Percentiles rank a stretch among this genome's conserved stretches.
These are phyloP conservation scores for Harpagifer antarcticus DNA, from an alignment of 2,797 vertebrate genomes.

Conservation along the genomic window DNA sequence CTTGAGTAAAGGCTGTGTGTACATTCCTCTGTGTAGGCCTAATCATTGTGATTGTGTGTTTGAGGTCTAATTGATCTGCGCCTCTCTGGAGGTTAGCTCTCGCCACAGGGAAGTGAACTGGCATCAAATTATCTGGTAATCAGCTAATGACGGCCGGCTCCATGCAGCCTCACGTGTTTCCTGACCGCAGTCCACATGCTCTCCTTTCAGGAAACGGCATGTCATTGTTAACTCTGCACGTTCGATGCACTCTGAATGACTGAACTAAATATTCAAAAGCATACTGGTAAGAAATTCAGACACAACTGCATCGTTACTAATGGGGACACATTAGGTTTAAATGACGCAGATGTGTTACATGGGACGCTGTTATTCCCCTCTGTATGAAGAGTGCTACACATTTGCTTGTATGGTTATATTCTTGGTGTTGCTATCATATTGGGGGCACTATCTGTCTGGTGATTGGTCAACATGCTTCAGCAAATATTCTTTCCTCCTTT, in stretches of 20 bases:
- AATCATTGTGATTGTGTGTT: constrained; percentile 44
- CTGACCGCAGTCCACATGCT: constrained; percentile 13
- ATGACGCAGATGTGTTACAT: no score
- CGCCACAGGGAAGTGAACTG: constrained; percentile 60
- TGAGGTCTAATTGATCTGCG: constrained; percentile 52
- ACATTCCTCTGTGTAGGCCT: no score
- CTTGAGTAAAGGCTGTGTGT: no score
- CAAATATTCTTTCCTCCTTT: no score
- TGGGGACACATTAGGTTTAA: no score
- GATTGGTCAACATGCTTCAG: no score
- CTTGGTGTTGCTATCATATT: no score
- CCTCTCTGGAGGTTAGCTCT: constrained; percentile 62
- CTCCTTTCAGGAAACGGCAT: constrained; percentile 1
- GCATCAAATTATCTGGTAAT: constrained; percentile 70
- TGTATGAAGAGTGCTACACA: no score
- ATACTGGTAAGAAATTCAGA: background rate
- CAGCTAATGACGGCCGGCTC: constrained; percentile 56
- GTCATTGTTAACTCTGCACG: background rate
- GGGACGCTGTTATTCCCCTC: no score
- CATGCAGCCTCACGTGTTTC: constrained; percentile 43
- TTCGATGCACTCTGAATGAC: background rate
- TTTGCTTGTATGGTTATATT: no score
- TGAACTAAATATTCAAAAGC: background rate
- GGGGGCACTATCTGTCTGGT: no score
- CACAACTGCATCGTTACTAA: background rate